A percentile compares a stretch with the other conserved stretches of the same genome.
Evolutionary conservation across 1,140 invertebrate genomes (phyloP).

Genomic region (Leptinotarsa defecta): DNA sequence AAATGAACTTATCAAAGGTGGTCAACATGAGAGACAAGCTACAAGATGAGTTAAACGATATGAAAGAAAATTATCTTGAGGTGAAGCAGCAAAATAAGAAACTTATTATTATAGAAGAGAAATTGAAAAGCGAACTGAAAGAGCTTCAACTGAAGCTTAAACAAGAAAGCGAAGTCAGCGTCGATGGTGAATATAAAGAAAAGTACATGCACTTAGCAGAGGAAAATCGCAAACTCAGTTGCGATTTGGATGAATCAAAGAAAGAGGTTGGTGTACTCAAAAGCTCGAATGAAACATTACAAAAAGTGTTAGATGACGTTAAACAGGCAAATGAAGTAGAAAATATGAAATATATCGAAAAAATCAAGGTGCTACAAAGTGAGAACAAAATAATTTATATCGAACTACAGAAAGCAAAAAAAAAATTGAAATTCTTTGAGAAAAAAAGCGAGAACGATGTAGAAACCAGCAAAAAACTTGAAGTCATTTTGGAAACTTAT

Average conservation of each 20-base stretch:
- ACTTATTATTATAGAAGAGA: conserved; percentile 30
- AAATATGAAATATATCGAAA: conserved; percentile 29
- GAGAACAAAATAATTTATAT: conserved; percentile 40
- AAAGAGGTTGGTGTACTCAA: conserved; percentile 36
- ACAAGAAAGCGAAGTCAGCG: conserved; percentile 35
- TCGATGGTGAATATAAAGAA: conserved; percentile 19
- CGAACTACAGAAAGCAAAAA: conserved; percentile 36
- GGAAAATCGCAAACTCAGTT: conserved; percentile 27
- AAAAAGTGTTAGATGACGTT: conserved; percentile 36
- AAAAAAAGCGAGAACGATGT: conserved; percentile 38
- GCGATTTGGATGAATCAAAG: conserved; percentile 34
- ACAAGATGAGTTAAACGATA: conserved; percentile 60
- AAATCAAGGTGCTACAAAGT: conserved; percentile 31
- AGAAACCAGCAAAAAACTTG: conserved; percentile 44
- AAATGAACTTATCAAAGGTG: conserved; percentile 49
- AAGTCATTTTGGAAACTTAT: conserved; percentile 44
- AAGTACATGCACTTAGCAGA: conserved; percentile 22
- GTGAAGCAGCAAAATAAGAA: conserved; percentile 51
- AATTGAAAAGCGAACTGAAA: conserved; percentile 44
- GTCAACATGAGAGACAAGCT: conserved; percentile 57
- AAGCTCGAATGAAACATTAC: conserved; percentile 34
- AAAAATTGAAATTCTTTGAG: conserved; percentile 31
- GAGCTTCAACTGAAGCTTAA: conserved; percentile 30
- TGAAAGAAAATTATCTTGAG: conserved; percentile 60
- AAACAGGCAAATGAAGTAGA: conserved; percentile 33